Conservation (phyloP, 2,888 invertebrate species). For the Pyralis farinalis region DNA sequence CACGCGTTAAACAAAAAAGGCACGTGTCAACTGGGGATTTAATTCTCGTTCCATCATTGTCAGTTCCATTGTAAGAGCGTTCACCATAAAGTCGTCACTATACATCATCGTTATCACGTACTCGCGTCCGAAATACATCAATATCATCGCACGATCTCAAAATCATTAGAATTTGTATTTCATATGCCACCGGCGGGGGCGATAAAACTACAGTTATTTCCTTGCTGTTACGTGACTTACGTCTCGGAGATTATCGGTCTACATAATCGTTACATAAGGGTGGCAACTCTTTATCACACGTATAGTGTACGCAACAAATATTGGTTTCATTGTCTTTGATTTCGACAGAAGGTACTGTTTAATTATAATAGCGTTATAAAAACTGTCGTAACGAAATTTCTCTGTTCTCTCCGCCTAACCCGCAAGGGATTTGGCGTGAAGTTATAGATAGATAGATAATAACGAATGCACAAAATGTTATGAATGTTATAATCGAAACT, state of each 20-base stretch:
- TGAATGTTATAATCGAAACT: too few species aligned
- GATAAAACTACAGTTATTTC: constrained; percentile 28
- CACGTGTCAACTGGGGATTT: background rate
- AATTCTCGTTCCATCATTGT: background rate
- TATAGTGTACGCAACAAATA: too few species aligned
- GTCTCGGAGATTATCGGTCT: constrained; percentile 19
- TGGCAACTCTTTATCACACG: too few species aligned
- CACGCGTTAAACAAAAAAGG: background rate
- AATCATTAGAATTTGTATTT: constrained; percentile 3
- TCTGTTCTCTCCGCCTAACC: too few species aligned
- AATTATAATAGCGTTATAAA: too few species aligned
- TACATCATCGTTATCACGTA: constrained; percentile 2
- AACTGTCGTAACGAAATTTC: too few species aligned
- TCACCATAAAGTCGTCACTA: background rate
- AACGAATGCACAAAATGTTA: too few species aligned
- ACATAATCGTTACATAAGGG: constrained; percentile 14
- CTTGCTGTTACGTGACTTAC: constrained; percentile 21
- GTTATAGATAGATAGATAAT: too few species aligned
- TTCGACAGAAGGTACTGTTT: too few species aligned
- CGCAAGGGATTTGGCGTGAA: too few species aligned
- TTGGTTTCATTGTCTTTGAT: too few species aligned
- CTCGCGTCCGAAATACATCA: constrained; percentile 1
- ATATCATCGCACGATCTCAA: background rate
- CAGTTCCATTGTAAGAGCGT: background rate
- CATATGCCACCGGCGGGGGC: constrained; percentile 16